Base-by-base conservation (phyloP, 2,797 vertebrate species). In the Labeo calbasu region DNA sequence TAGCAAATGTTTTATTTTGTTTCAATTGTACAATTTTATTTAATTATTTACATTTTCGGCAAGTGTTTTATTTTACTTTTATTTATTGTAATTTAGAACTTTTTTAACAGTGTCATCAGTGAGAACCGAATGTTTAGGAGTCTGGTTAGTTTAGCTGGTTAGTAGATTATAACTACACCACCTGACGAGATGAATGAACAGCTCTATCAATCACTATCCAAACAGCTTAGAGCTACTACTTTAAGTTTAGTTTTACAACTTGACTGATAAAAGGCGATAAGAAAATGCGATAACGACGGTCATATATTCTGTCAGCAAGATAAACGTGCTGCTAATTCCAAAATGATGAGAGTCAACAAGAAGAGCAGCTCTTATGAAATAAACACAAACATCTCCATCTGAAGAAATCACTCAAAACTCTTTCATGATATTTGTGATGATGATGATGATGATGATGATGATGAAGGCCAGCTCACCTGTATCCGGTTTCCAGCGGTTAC, bases 401-500 rank as follows among this genome's bases (percentile, higher is more conserved):
- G 2, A 46, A 10, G 43, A 46, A 46, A 46, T 46, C 8, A 7
- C 40, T 43, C 40, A 43, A 43, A 43, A 43, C 40, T 43, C 40
- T 43, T 43, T 43, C 43, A 46, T 5, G 32, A 36, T 28, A 23
- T 28, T 63, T 14, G 32, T 36, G 32, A 36, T 36, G 32, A 23
- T 17, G 55, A 57, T 12, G 73, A 36, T 23, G 40, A 14, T 48
- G 40, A 72, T 19, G 71, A 53, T 21, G 71, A 21, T 19, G 70
- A 50, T 0, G 71, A 23, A 70, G 25, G 23, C 10, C 46, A 1
- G 4, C 83, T 93, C 90, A 94, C 94, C 94, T 93, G 90, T 83
- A 87, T 82, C 89, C 73, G 9, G 51, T 76, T 77, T 88, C 88
- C 86, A 79, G 88, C 50, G 65, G 87, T 94, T 93, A 96, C 94